Base-by-base conservation (phyloP, 1,140 invertebrate species). In the Paracyclopina nana region DNA sequence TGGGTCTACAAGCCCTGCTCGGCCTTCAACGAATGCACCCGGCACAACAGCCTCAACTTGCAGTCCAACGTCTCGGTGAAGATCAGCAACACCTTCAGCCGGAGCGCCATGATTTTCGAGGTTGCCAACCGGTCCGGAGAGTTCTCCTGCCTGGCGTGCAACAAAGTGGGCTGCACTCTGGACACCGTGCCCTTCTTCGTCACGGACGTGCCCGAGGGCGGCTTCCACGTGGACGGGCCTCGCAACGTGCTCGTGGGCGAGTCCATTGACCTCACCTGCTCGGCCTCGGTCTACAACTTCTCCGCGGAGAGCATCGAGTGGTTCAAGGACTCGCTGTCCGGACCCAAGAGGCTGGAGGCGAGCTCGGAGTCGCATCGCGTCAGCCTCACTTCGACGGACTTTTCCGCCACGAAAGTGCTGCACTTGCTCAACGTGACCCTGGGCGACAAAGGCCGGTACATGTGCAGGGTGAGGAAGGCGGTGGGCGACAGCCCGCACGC, bases 201-300 rank as follows among this genome's bases (percentile, higher is more conserved):
- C 25, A 48, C 45, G 28, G 45, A 48, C 22, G 27, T 48, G 2
- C 34, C 34, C 5, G 30, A 48, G 22, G 24, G 24, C 14, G 45
- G 45, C 9, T 48, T 48, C 28, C 12, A 26, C 8, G 14, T 48
- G 24, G n/a, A 48, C 25, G 45, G 45, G 6, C 45, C 45, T 18
- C 18, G 20, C 9, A 48, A 48, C 8, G 45, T 48, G 9, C 27
- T 48, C 9, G 45, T 28, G 22, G 45, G 45, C n/a, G 20, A 48
- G 25, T 28, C 25, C 30, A 26, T 48, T 29, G 28, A 48, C 12
- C 45, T 48, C 3, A 26, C 25, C 14, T 48, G 45, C n/a, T 48
- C 45, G n/a, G 45, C 45, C 16, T 48, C 45, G n/a, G 27, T 48
- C 9, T 48, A 48, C 22, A 48, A 29, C 22, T 48, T 16, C 16